Conservation (phyloP, 2,797 vertebrate genomes). For the Helarctos malayanus region DNA sequence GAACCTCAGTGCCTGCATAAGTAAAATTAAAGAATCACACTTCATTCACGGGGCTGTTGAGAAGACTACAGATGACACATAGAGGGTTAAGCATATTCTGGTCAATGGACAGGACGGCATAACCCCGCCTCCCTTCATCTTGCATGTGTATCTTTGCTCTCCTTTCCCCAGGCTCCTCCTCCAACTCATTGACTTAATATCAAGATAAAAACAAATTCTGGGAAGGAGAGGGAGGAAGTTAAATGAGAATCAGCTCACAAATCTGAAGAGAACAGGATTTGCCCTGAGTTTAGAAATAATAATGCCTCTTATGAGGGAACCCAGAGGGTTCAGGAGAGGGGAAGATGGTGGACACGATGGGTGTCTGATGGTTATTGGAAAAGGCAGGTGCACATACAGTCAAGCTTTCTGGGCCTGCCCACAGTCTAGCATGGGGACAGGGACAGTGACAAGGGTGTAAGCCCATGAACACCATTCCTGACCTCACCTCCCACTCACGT, state of each 20-base stretch:
- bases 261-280: neutral
- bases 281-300: neutral
- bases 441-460: neutral
- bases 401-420: neutral
- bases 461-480: neutral
- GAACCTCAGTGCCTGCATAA: neutral
- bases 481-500: neutral
- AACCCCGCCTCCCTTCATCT: neutral
- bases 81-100: neutral
- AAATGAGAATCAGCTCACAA: neutral
- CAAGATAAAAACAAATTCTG: conserved; percentile 40
- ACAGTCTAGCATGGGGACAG: neutral
- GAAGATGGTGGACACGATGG: neutral
- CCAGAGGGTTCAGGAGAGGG: neutral
- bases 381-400: neutral
- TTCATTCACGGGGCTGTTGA: neutral
- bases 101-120: neutral
- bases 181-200: neutral
- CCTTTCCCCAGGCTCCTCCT: neutral
- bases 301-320: neutral
- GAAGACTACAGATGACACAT: neutral
- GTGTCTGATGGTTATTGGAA: neutral
- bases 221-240: neutral
- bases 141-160: neutral
- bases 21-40: neutral